Conservation (phyloP, 2,888 invertebrate species). For the Dicyrtoma fusca region DNA sequence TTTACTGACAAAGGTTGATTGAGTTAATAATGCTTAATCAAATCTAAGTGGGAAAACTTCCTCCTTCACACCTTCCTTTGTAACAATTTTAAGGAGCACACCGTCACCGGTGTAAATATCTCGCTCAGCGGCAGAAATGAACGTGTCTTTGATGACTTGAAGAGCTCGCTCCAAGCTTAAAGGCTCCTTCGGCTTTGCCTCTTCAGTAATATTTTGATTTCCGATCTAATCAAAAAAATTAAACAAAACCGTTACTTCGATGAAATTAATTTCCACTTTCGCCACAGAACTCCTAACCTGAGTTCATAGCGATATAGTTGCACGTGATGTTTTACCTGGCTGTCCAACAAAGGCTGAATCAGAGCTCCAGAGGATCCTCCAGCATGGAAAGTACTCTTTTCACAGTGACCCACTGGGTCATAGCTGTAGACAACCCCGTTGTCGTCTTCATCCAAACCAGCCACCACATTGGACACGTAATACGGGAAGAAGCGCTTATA, state of each 20-base stretch:
- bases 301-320: not conserved
- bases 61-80: constrained; percentile 80
- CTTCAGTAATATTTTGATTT: constrained; percentile 80
- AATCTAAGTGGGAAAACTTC: constrained; percentile 76
- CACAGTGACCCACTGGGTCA: constrained; percentile 96
- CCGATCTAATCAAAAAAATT: constrained; percentile 69
- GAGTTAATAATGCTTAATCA: constrained; percentile 69
- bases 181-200: constrained; percentile 64
- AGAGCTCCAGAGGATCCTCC: constrained; percentile 89
- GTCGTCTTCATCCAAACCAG: constrained; percentile 89
- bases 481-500: constrained; percentile 98
- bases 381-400: constrained; percentile 80
- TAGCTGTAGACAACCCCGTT: constrained; percentile 95
- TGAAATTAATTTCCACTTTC: not conserved
- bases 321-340: constrained; percentile 68
- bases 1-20: no score
- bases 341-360: constrained; percentile 93
- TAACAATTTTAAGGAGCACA: constrained; percentile 82
- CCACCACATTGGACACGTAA: constrained; percentile 92
- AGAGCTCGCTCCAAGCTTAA: constrained; percentile 80
- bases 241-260: not conserved
- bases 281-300: not conserved
- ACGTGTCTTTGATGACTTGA: constrained; percentile 87
- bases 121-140: constrained; percentile 95
- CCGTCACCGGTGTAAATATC: constrained; percentile 97